Base-by-base conservation (phyloP, 2,888 invertebrate genomes). In the Pseudococcus viburni region DNA sequence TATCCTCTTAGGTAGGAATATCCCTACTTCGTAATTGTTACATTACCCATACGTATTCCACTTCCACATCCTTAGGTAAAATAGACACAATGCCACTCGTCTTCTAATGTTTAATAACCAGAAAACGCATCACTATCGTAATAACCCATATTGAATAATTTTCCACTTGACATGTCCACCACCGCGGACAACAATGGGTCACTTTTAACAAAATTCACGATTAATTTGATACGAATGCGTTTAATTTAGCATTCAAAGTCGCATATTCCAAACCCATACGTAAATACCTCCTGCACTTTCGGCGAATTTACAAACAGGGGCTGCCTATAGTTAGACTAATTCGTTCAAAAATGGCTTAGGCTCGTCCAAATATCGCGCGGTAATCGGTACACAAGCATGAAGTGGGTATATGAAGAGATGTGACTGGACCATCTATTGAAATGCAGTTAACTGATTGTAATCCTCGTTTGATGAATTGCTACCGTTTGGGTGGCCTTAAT, bases 401-500 rank as follows among this genome's bases (percentile, higher is more conserved):
- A 48, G 46, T 48, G 48, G 46, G 26, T 48, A n/a, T 22, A 84
- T 15, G 85, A 55, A 84, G 55, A 84, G 84, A 85, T 85, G 42
- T 59, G 85, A 85, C 85, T 42, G 9, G 64, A 64, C 85, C 33
- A 51, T 17, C 51, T 51, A 86, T 86, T 86, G 46, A 86, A 86
- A 86, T 39, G 51, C 77, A 86, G 46, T 86, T 86, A 86, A 64
- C 46, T 73, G 42, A 86, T 86, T 86, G 64, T 86, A 86, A 86
- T 86, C 77, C 73, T 51, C 46, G 17, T 86, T 86, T 86, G 86
- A 86, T 86, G 86, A 86, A 86, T 86, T 77, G 64, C 86, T 46
- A 68, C 86, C 73, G 86, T 73, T 86, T 86, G 86, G 86, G 86
- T 86, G 86, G 86, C 46, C 86, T 77, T 73, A 86, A 86, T 86